phyloP scores from a whole-genome alignment of 2,113 vertebrate species.

The Percina caprodes region DNA sequence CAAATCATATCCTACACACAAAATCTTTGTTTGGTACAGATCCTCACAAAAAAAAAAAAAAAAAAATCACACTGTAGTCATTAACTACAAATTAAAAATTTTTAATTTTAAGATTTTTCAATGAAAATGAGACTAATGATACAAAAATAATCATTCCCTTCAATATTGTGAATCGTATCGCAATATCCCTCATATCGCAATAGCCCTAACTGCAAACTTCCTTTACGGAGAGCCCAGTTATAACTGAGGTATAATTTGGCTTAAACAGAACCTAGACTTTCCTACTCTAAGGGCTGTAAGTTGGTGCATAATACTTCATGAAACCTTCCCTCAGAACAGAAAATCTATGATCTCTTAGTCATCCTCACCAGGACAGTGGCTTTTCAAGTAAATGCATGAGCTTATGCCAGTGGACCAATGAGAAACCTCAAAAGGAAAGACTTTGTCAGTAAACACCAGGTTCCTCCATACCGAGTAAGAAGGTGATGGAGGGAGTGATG shows the following conservation, averaged over 20 bases:
- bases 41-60: no score
- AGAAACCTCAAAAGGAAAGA: slow-evolving; percentile 4
- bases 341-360: not conserved
- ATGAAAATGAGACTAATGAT: no score
- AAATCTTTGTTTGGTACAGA: no score
- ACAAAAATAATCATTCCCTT: no score
- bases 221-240: not conserved
- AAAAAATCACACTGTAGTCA: no score
- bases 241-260: slow-evolving; percentile 15
- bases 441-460: slow-evolving; percentile 20
- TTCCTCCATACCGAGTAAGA: slow-evolving; percentile 7
- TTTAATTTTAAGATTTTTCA: no score
- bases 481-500: slow-evolving; percentile 2
- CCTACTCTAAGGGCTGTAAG: not conserved
- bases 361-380: not conserved
- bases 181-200: no score
- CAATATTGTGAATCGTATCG: no score
- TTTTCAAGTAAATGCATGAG: not conserved
- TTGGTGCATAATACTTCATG: slow-evolving; percentile 10
- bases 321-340: not conserved
- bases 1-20: no score
- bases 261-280: slow-evolving; percentile 13
- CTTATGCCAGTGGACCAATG: slow-evolving; percentile 18
- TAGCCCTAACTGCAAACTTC: not conserved
- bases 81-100: no score